Conservation (phyloP, 2,888 invertebrate species). For the Ectropis crepuscularia region DNA sequence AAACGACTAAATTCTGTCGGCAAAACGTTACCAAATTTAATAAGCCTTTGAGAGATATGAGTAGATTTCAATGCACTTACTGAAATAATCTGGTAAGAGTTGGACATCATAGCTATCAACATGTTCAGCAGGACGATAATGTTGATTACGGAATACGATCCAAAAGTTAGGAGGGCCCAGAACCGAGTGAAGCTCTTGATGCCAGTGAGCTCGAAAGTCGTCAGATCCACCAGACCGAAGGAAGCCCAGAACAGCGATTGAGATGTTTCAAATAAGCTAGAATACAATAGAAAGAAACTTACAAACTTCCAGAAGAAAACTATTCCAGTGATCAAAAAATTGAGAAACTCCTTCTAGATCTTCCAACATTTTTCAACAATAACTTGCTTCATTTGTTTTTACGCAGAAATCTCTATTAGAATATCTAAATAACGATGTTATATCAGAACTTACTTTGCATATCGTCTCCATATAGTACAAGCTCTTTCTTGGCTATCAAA, state of each 20-base stretch:
- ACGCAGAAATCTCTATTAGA: too few species aligned
- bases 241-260: slow-evolving; percentile 99
- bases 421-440: too few species aligned
- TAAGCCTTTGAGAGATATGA: neutral
- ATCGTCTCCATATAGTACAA: slow-evolving; percentile 94
- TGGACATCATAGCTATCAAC: slow-evolving; percentile 99
- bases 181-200: slow-evolving; percentile 98
- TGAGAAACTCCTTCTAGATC: too few species aligned
- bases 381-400: too few species aligned
- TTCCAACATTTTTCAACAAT: too few species aligned
- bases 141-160: slow-evolving; percentile 98
- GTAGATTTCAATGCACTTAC: slow-evolving; percentile 83
- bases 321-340: too few species aligned
- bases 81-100: slow-evolving; percentile 98
- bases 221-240: slow-evolving; percentile 97
- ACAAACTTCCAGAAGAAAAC: too few species aligned
- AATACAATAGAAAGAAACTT: slow-evolving; percentile 50
- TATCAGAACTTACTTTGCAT: slow-evolving; percentile 90
- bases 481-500: slow-evolving; percentile 94
- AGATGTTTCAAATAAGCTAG: slow-evolving; percentile 97
- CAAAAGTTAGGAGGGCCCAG: slow-evolving; percentile 98
- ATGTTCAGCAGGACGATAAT: slow-evolving; percentile 98
- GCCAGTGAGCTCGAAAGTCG: slow-evolving; percentile 96
- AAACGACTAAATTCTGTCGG: too few species aligned
- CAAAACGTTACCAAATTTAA: neutral